phyloP scores from a whole-genome alignment of 2,888 invertebrate genomes.

The Dolichomitus sp. region DNA sequence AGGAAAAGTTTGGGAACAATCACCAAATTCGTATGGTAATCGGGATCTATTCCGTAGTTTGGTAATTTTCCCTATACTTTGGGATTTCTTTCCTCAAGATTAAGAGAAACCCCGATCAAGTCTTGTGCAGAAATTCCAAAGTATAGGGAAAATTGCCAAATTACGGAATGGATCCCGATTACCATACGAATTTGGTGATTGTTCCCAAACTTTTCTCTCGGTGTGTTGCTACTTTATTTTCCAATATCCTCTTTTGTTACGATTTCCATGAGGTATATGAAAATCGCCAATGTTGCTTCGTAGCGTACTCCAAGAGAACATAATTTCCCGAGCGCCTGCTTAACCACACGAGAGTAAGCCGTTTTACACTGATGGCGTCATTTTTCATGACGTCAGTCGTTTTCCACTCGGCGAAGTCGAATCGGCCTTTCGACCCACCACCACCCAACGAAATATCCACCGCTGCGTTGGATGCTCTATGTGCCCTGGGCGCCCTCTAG shows the following conservation, averaged over 20 bases:
- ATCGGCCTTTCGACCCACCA: slow-evolving; percentile 50
- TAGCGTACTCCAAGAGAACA: slow-evolving; percentile 33
- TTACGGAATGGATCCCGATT: too few relatives aligned
- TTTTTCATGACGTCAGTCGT: slow-evolving; percentile 78
- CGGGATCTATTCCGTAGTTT: too few relatives aligned
- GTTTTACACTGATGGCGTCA: slow-evolving; percentile 74
- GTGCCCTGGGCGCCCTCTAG: slow-evolving; percentile 27
- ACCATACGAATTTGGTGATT: too few relatives aligned
- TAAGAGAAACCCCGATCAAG: too few relatives aligned
- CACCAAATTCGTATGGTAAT: too few relatives aligned
- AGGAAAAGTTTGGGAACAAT: too few relatives aligned
- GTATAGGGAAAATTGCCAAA: too few relatives aligned
- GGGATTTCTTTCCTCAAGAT: too few relatives aligned
- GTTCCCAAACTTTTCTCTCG: too few relatives aligned
- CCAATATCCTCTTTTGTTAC: slow-evolving; percentile 14
- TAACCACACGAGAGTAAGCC: slow-evolving; percentile 71
- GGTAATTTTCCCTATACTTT: too few relatives aligned
- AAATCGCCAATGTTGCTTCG: slow-evolving; percentile 45
- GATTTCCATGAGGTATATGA: slow-evolving; percentile 40
- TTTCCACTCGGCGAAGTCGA: slow-evolving; percentile 75
- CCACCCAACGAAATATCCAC: slow-evolving; percentile 68
- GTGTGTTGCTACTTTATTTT: too few relatives aligned
- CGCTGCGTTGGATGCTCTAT: slow-evolving; percentile 16
- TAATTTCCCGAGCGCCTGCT: slow-evolving; percentile 62
- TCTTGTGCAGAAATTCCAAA: too few relatives aligned